Conservation (phyloP, 53 echinoderm and acorn worm genomes). For the Temnopleurus reevesii region DNA sequence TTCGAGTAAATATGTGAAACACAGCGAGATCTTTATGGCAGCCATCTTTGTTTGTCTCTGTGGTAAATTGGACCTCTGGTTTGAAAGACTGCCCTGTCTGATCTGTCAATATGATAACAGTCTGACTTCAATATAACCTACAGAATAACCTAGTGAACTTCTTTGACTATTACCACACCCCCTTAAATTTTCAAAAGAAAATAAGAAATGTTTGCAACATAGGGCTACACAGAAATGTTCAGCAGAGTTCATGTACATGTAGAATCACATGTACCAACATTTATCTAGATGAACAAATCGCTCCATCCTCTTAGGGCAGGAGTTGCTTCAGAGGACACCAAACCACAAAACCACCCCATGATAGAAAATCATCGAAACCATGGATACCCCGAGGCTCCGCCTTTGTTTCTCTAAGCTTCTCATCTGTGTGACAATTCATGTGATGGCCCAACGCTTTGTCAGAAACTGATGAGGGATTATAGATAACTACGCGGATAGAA, state of each 20-base stretch:
- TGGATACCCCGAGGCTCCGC: too few species aligned
- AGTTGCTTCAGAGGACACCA: too few species aligned
- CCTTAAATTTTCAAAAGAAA: neutral
- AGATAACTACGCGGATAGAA: too few species aligned
- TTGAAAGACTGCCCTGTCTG: neutral
- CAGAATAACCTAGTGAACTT: too few species aligned
- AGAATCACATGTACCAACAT: neutral
- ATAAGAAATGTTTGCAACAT: too few species aligned
- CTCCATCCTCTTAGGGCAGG: too few species aligned
- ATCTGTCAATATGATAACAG: neutral
- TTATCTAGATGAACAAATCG: neutral
- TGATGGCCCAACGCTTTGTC: neutral
- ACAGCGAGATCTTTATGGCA: neutral
- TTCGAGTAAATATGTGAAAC: conserved; percentile 11
- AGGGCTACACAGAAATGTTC: neutral
- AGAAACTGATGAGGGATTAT: neutral
- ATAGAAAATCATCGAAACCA: neutral
- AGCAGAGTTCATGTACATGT: neutral
- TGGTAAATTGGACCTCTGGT: neutral
- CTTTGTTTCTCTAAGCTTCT: neutral
- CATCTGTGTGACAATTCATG: neutral
- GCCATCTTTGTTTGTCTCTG: conserved; percentile 10
- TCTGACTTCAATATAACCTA: neutral
- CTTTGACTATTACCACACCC: neutral
- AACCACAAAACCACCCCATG: conserved; percentile 15